Evolutionary conservation across 2,113 vertebrate genomes (phyloP).

Genomic region (Laterallus jamaicensis): DNA sequence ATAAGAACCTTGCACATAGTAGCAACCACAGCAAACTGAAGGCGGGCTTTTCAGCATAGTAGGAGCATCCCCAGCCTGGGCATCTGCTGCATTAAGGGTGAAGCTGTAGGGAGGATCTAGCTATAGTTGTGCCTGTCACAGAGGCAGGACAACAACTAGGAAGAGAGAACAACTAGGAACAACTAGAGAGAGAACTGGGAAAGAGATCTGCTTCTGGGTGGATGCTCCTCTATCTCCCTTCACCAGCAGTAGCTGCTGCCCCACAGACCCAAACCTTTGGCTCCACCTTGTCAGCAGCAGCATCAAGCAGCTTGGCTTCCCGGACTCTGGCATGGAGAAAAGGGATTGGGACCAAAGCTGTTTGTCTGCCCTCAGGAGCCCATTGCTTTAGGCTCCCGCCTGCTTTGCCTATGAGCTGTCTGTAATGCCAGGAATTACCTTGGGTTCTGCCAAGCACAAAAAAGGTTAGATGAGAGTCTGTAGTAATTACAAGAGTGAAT

Average conservation of each 20-base stretch:
- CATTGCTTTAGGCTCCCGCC: background rate
- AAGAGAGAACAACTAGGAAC: background rate
- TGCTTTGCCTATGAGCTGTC: background rate
- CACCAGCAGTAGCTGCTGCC: background rate
- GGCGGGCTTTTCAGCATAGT: background rate
- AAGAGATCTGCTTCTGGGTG: background rate
- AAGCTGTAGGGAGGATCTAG: background rate
- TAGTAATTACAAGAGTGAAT: background rate
- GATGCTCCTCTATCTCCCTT: background rate
- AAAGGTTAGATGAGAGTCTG: background rate
- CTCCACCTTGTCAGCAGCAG: background rate
- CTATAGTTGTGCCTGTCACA: background rate
- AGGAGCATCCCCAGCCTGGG: background rate
- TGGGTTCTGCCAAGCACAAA: background rate
- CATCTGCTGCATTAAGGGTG: background rate
- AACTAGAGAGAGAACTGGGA: background rate
- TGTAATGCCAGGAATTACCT: background rate
- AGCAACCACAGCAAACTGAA: background rate
- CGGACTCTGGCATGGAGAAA: background rate
- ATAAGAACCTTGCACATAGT: background rate
- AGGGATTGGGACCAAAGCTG: rapidly evolving
- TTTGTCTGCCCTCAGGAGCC: background rate
- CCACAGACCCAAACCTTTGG: no score
- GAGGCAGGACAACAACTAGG: background rate
- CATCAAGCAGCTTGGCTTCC: background rate